Evolutionary conservation across 2,888 invertebrate species (phyloP).

Genomic region (Trachelus stipa): DNA sequence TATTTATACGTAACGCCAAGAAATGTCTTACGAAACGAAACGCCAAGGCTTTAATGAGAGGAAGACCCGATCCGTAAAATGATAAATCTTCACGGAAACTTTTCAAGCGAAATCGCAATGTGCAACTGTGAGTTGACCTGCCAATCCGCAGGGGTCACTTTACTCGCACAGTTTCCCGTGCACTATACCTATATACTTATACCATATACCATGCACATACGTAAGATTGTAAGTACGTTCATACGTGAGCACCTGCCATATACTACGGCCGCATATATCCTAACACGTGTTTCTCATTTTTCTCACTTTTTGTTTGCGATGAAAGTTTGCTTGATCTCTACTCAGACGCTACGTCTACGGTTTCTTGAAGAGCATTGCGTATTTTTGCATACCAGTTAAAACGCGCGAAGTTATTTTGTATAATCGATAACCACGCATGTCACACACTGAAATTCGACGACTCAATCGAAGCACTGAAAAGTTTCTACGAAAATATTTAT

Average conservation of each 20-base stretch:
- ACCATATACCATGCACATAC: neutral
- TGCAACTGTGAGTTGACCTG: neutral
- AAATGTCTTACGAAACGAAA: neutral
- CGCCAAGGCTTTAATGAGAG: neutral
- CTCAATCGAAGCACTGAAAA: neutral
- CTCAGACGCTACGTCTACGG: neutral
- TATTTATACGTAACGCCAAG: neutral
- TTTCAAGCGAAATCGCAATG: neutral
- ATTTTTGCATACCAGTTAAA: neutral
- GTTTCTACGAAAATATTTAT: neutral
- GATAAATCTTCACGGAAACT: neutral
- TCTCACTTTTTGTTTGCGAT: neutral
- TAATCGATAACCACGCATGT: no score
- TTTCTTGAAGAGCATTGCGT: neutral
- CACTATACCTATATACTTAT: neutral
- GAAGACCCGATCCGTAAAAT: neutral
- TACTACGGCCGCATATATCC: neutral
- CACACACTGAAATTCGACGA: neutral
- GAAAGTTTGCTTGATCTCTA: neutral
- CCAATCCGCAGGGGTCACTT: neutral
- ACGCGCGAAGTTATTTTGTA: neutral
- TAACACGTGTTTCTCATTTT: neutral
- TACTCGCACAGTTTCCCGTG: neutral
- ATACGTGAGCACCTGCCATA: neutral
- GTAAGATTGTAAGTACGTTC: neutral